phyloP scores from a whole-genome alignment of 2,113 vertebrate genomes.

The Girardinichthys multiradiatus region DNA sequence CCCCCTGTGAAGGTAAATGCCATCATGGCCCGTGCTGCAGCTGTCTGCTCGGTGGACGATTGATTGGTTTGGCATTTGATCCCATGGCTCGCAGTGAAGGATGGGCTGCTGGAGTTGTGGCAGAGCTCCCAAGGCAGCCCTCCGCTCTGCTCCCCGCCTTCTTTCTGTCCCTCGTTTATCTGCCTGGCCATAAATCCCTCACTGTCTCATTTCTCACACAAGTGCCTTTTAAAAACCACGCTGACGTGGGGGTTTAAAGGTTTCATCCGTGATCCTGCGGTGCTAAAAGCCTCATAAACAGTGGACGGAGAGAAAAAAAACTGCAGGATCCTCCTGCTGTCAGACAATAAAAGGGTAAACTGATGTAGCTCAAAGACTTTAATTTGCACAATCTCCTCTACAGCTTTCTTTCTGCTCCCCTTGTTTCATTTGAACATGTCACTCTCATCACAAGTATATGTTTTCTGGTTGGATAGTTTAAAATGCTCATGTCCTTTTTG shows the following conservation, averaged over 20 bases:
- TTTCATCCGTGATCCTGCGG: slow-evolving; percentile 23
- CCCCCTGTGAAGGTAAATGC: slow-evolving; percentile 66
- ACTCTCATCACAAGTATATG: background rate
- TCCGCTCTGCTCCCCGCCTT: slow-evolving; percentile 2
- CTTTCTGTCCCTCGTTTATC: slow-evolving; percentile 35
- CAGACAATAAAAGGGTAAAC: slow-evolving; percentile 12
- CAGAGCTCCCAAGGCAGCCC: slow-evolving; percentile 31
- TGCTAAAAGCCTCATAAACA: slow-evolving; percentile 43
- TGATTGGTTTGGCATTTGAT: slow-evolving; percentile 80
- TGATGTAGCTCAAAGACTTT: background rate
- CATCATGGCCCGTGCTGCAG: slow-evolving; percentile 52
- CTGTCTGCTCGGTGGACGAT: slow-evolving; percentile 67
- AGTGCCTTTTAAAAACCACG: slow-evolving; percentile 40
- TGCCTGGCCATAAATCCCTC: slow-evolving; percentile 43
- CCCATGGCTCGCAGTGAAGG: slow-evolving; percentile 62
- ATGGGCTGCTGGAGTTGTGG: slow-evolving; percentile 54
- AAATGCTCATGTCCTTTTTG: too few relatives aligned
- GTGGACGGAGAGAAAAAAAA: background rate
- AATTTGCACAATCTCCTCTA: background rate
- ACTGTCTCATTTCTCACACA: slow-evolving; percentile 52
- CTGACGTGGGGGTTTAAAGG: slow-evolving; percentile 39
- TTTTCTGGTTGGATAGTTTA: background rate
- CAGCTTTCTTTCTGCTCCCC: slow-evolving; percentile 7
- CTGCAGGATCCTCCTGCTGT: background rate
- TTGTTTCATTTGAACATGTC: slow-evolving; percentile 10